Evolutionary conservation across 2,797 vertebrate species (phyloP).

Genomic region (Spinus pinus): DNA sequence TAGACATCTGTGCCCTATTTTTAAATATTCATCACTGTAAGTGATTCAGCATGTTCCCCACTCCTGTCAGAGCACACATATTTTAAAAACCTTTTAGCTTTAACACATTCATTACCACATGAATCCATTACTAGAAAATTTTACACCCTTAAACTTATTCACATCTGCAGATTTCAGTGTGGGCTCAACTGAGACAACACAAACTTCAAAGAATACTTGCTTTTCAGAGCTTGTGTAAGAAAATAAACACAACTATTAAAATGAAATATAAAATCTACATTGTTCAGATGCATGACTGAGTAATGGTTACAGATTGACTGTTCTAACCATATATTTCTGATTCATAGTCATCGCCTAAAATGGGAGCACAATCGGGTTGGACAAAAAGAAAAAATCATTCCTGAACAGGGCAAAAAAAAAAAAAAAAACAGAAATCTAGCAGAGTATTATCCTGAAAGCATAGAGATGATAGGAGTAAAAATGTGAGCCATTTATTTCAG

Average conservation of each 20-base stretch:
- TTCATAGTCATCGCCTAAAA: background rate
- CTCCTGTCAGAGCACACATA: slow-evolving; percentile 66
- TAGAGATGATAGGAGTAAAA: background rate
- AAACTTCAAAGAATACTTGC: background rate
- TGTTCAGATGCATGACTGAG: background rate
- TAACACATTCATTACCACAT: slow-evolving; percentile 64
- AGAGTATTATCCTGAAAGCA: background rate
- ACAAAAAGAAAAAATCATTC: background rate
- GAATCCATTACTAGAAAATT: background rate
- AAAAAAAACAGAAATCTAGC: background rate
- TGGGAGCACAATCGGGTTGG: background rate
- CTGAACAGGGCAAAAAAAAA: background rate
- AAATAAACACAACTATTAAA: background rate
- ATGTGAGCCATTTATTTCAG: background rate
- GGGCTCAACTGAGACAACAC: background rate
- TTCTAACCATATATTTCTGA: background rate
- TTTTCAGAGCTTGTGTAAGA: background rate
- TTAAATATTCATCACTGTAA: slow-evolving; percentile 74
- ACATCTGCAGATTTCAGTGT: background rate
- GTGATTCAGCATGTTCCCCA: slow-evolving; percentile 70
- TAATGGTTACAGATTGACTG: background rate
- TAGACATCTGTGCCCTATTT: slow-evolving; percentile 80
- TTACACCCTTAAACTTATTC: background rate
- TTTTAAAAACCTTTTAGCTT: slow-evolving; percentile 63
- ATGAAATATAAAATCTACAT: background rate